These are phyloP conservation scores for Ancistrus triradiatus DNA, from an alignment of 2,113 vertebrate genomes.

Conservation along the genomic window DNA sequence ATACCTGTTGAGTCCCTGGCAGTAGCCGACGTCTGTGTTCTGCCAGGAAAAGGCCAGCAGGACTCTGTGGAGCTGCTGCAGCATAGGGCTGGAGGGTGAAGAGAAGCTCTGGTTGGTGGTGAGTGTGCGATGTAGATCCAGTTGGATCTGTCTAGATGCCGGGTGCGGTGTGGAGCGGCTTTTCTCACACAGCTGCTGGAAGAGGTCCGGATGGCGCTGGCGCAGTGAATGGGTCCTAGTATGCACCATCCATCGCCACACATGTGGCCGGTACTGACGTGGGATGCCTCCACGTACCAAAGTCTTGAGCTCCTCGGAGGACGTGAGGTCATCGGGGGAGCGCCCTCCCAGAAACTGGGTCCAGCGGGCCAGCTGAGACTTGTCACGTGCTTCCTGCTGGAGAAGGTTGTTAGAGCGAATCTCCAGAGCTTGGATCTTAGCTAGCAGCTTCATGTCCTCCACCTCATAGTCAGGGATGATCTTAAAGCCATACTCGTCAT, in stretches of 20 bases:
- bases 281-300: conserved; percentile 82
- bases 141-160: conserved; percentile 84
- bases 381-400: conserved; percentile 71
- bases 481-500: conserved; percentile 90
- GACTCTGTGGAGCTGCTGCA: conserved; percentile 80
- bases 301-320: conserved; percentile 73
- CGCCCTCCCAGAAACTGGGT: conserved; percentile 69
- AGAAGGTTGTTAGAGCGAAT: conserved; percentile 81
- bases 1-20: conserved; percentile 84
- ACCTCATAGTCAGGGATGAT: conserved; percentile 83
- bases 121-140: conserved; percentile 90
- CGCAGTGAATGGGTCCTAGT: conserved; percentile 57
- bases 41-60: conserved; percentile 92
- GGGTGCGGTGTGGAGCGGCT: conserved; percentile 69
- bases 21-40: conserved; percentile 88
- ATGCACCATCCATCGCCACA: conserved; percentile 83
- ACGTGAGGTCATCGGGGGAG: conserved; percentile 58
- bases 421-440: conserved; percentile 89
- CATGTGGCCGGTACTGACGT: conserved; percentile 69
- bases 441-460: conserved; percentile 86
- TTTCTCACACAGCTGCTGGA: conserved; percentile 73
- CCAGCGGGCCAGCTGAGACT: conserved; percentile 76
- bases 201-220: conserved; percentile 62
- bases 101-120: conserved; percentile 85
- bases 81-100: conserved; percentile 75